phyloP scores from a whole-genome alignment of 2,888 invertebrate species.

The Eilema caniola region DNA sequence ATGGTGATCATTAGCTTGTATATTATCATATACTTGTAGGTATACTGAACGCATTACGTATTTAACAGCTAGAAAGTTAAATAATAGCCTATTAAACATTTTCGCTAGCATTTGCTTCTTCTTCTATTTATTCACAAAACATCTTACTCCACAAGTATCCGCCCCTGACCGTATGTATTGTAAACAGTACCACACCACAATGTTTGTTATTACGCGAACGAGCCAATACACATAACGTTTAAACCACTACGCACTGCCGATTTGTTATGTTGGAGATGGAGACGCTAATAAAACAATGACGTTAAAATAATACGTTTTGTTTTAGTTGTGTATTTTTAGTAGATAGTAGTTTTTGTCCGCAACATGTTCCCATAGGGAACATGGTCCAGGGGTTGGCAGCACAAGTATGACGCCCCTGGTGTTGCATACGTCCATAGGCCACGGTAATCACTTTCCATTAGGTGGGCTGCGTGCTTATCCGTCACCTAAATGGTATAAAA shows the following conservation, averaged over 20 bases:
- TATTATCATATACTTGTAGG: too few relatives aligned
- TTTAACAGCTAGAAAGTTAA: neutral
- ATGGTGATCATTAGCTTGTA: too few relatives aligned
- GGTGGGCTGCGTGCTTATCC: too few relatives aligned
- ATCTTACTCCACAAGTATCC: conserved; percentile 8
- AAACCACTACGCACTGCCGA: neutral
- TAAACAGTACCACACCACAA: conserved; percentile 7
- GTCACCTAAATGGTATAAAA: too few relatives aligned
- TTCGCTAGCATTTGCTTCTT: neutral
- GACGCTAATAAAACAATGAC: neutral
- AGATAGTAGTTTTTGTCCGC: neutral
- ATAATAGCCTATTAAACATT: neutral
- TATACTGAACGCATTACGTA: neutral
- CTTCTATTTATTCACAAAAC: conserved; percentile 12
- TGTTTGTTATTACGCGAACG: conserved; percentile 25
- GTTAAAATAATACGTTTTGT: neutral
- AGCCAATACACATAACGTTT: conserved; percentile 29
- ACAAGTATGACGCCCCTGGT: too few relatives aligned
- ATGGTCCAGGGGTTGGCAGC: too few relatives aligned
- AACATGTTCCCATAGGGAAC: too few relatives aligned
- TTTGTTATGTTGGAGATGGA: neutral
- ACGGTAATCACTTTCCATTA: too few relatives aligned
- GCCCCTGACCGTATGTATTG: conserved; percentile 17
- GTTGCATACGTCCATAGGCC: too few relatives aligned
- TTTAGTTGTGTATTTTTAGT: neutral